These are phyloP conservation scores for Cliona cf. orientalis DNA, from an alignment of 37 sponge, comb jelly and placozoan species.

Conservation along the genomic window DNA sequence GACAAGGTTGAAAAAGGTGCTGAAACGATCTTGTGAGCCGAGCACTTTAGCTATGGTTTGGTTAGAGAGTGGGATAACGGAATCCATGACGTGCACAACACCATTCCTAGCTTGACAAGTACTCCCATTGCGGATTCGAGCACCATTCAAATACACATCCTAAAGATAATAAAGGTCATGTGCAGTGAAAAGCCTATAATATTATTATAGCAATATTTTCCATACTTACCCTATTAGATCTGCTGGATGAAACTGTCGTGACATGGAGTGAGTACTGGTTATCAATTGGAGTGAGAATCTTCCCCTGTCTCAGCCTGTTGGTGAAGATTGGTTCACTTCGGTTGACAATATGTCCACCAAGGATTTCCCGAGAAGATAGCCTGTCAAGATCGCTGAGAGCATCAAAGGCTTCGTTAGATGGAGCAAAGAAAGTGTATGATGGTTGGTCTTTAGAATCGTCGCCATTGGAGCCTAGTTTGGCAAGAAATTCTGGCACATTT, in stretches of 20 bases:
- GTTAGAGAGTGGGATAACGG: neutral
- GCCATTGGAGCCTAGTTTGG: neutral
- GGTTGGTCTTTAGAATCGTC: neutral
- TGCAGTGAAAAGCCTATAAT: too few relatives aligned
- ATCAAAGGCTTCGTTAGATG: conserved; percentile 23
- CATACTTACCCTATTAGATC: too few relatives aligned
- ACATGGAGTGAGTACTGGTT: too few relatives aligned
- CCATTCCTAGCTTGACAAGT: conserved; percentile 53
- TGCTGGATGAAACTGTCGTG: too few relatives aligned
- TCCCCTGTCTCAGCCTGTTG: too few relatives aligned
- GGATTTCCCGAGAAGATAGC: too few relatives aligned
- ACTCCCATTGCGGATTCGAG: neutral
- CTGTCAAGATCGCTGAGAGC: neutral
- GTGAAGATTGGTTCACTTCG: too few relatives aligned
- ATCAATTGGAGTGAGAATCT: too few relatives aligned
- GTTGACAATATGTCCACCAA: too few relatives aligned
- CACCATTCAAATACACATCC: conserved; percentile 26
- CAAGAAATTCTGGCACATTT: neutral
- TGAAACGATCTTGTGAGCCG: neutral
- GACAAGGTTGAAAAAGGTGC: conserved; percentile 10
- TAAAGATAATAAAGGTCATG: too few relatives aligned
- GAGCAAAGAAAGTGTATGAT: conserved; percentile 41
- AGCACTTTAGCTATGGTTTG: conserved; percentile 31
- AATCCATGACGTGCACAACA: conserved; percentile 40
- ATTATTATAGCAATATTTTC: too few relatives aligned